These are phyloP conservation scores for Cyprinella venusta DNA, from an alignment of 2,797 vertebrate species.

Conservation along the genomic window DNA sequence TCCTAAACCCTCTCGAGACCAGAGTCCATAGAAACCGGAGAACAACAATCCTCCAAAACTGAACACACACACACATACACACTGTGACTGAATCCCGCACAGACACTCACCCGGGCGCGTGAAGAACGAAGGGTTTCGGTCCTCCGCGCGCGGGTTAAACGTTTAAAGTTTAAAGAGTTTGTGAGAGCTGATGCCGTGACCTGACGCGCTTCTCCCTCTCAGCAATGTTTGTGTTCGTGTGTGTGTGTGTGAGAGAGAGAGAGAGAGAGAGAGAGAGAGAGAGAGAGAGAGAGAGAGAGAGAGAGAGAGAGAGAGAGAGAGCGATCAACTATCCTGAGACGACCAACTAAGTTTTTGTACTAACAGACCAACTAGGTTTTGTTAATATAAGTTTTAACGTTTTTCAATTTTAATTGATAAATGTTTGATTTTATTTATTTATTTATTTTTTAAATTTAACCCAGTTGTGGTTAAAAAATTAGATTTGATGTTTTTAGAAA, in stretches of 20 bases:
- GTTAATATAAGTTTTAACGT: too few species aligned
- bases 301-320: too few species aligned
- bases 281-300: constrained; percentile 2
- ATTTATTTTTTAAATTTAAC: too few species aligned
- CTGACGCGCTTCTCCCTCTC: constrained; percentile 74
- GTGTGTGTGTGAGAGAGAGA: constrained; percentile 57
- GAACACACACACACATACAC: background rate
- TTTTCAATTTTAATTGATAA: too few species aligned
- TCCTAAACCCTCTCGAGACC: constrained; percentile 49
- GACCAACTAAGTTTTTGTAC: background rate
- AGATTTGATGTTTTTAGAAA: background rate
- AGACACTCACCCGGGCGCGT: constrained; percentile 9
- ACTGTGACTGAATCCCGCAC: background rate
- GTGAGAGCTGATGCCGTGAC: constrained; percentile 60
- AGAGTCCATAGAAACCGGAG: constrained; percentile 18
- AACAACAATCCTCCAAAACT: background rate
- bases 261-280: background rate
- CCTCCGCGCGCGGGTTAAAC: constrained; percentile 13
- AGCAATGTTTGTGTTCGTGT: constrained; percentile 60
- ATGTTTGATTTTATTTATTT: background rate
- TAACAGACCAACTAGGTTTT: too few species aligned
- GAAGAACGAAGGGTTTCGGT: background rate
- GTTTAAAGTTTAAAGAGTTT: constrained; percentile 26
- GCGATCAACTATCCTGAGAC: background rate
- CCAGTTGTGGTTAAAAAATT: background rate